Base-by-base conservation (phyloP, 1,140 invertebrate genomes). In the Drusus annulatus region DNA sequence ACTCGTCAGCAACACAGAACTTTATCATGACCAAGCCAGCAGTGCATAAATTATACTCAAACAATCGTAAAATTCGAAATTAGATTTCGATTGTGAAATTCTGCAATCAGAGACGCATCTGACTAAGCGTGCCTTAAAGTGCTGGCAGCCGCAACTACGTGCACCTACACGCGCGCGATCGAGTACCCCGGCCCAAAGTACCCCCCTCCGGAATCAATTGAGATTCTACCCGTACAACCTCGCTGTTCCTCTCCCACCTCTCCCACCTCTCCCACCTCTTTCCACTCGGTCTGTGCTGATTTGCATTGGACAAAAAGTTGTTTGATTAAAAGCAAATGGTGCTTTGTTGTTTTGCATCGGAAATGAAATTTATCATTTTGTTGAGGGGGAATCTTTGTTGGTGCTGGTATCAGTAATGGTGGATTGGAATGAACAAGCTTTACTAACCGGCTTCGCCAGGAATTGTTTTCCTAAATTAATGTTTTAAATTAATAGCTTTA, bases 271-370 rank as follows among this genome's bases (percentile, higher is more conserved):
- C 31, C n/a, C 5, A 15, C 65, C 65, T 69, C 45, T 45, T 7
- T 45, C 56, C 62, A 65, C 62, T 31, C 28, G 23, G 62, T 65
- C 62, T 25, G 16, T 65, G 17, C 62, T 78, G 63, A 78, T 78
- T 78, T 78, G 76, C 76, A 78, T 78, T 63, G 45, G 51, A 31
- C 62, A 54, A 23, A 78, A 45, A 71, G 50, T 71, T 71, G 76
- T 78, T 78, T 78, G 76, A 78, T 78, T 78, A 78, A 71, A 71
- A 71, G 76, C 63, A 45, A 51, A 45, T 78, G 63, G 76, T 45
- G 62, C 76, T 78, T 78, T 78, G 76, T 78, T 78, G 76, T 65
- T 65, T n/a, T 51, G 58, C 65, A 69, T 69, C n/a, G 65, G 65
- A 17, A 69, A 69, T 69, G 65, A 69, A 69, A 69, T 69, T 69